A percentile compares a stretch with the other conserved stretches of the same genome.
Conservation (phyloP, 2,113 vertebrate species). For the Ploceus nigricollis region DNA sequence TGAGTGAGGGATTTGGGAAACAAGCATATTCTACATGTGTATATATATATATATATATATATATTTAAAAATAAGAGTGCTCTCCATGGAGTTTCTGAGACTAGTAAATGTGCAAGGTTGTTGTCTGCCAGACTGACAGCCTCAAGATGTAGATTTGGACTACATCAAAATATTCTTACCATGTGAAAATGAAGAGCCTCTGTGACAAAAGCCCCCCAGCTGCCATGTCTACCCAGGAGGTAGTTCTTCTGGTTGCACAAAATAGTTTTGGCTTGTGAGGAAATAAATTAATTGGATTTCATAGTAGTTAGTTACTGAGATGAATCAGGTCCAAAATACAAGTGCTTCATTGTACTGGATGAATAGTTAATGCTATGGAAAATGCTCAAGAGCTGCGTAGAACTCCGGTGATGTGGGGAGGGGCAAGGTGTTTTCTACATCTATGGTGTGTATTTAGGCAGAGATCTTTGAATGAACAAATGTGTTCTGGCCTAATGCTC, state of each 20-base stretch:
- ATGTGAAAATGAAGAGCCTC: not conserved
- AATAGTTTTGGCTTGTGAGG: not conserved
- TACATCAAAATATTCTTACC: not conserved
- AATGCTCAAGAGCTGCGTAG: not conserved
- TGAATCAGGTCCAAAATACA: not conserved
- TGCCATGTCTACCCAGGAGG: not conserved
- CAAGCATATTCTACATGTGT: too few species aligned
- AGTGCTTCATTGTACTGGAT: not conserved
- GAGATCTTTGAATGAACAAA: not conserved
- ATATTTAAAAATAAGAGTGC: not conserved
- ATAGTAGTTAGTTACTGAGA: not conserved
- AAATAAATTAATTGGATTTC: not conserved
- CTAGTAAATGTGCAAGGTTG: not conserved
- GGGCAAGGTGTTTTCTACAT: not conserved
- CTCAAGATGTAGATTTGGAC: not conserved
- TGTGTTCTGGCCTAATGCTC: not conserved
- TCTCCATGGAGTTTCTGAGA: not conserved
- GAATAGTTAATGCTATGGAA: not conserved
- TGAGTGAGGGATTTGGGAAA: too few species aligned
- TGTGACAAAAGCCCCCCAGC: not conserved
- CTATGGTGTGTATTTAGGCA: rapidly evolving
- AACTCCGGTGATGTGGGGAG: not conserved
- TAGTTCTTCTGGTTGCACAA: not conserved
- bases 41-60: not conserved
- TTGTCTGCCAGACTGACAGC: not conserved